Evolutionary conservation across 2,797 vertebrate species (phyloP), one percentile per base, ranked within the genome.

Genomic region (Bufotes viridis): DNA sequence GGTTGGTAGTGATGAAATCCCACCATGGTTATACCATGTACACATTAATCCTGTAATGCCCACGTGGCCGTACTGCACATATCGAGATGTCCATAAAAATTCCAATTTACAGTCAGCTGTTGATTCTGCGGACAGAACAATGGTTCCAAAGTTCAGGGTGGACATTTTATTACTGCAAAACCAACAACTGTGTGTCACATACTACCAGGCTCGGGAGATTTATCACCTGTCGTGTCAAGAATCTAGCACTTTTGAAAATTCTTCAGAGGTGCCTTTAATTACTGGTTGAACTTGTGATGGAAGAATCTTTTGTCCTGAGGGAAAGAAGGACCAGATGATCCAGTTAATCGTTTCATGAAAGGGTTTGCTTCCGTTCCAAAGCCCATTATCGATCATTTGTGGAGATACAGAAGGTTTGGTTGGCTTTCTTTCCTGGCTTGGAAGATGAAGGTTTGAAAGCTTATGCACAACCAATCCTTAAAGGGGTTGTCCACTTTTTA

Each of bases 71-170:
- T 51, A 74, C 34, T 49, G 18, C 42, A 74, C 20, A 49, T 1
- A 22, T 51, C 1, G 2, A 55, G 75, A 55, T 0, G 51, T 14
- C 75, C 9, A 78, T 78, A 24, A 78, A 78, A 55, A 78, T 78
- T 78, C 22, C 75, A 55, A 3, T 55, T 78, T 10, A 12, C 42
- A 76, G 49, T 76, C 74, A 76, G 49, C 51, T 76, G 74, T n/a
- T 13, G 74, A 55, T 76, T 55, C 22, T 76, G 49, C 53, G 14
- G 75, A 78, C 1, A 0, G 22, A 24, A 51, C 42, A 51, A 51
- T 75, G 72, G 42, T 13, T 78, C 75, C 75, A 78, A 78, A 78
- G 75, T 78, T 15, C 75, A 78, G 49, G 75, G 75, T 22, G 75
- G 75, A 53, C 22, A 24, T 15, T 78, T 78, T 78, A 78, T 55